Evolutionary conservation across 1,140 invertebrate species (phyloP), one percentile per base, ranked within the genome.

Genomic region (Tetragonula clypearis): DNA sequence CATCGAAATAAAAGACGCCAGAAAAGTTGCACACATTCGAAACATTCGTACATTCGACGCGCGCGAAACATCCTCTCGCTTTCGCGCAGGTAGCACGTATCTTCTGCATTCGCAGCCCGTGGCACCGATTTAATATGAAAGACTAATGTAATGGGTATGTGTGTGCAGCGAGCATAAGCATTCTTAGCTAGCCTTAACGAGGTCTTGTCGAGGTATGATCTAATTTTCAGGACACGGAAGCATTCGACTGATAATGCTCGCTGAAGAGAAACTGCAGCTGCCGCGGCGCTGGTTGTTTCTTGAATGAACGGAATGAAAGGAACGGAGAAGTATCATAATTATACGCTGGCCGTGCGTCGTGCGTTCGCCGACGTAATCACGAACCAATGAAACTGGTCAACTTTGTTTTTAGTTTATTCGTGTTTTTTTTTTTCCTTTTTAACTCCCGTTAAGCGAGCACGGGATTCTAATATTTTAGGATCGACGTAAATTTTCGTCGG

Each of bases 151-250:
- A 62, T 55, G 41, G 15, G 26, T n/a, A 49, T 21, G 56, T 35
- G 62, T 30, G 19, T 53, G 55, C 15, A 53, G 65, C 55, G 26
- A 62, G 62, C 71, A 62, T 69, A 60, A 86, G 68, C 66, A 73
- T 35, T 55, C 69, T 30, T 30, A 15, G 49, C 58, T 9, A 49
- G 80, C 53, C 75, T 73, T 89, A 89, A 89, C 88, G 88, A 89
- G 66, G 75, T 85, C 88, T 89, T 81, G 84, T 86, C 80, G 79
- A 88, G 76, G 76, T 77, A 82, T 88, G 88, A 88, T 88, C 88
- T 88, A 86, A 89, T 89, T 88, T 88, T 83, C 88, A 72, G 84
- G 87, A 55, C 84, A 60, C 79, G 62, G 60, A 86, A 35, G 62
- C 83, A 74, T 79, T 87, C 86, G 69, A 73, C 66, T 66, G 82